phyloP scores from a whole-genome alignment of 1,140 invertebrate genomes.

The Euwallacea fornicatus region DNA sequence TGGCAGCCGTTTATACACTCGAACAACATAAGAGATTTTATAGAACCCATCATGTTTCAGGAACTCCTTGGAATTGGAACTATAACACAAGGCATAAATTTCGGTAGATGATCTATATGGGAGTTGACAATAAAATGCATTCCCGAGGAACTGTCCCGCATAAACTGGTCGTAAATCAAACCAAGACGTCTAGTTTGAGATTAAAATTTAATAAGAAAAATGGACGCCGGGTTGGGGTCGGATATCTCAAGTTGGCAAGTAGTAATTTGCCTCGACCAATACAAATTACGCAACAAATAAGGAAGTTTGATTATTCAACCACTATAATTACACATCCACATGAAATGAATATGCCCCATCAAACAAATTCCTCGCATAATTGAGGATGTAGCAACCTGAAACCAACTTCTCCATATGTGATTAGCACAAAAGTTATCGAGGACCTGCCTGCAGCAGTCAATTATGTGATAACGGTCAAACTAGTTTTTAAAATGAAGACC shows the following conservation, averaged over 20 bases:
- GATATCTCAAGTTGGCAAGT: too few species aligned
- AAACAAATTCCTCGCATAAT: background rate
- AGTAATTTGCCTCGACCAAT: too few species aligned
- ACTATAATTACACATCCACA: background rate
- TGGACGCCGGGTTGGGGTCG: too few species aligned
- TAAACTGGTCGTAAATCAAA: conserved; percentile 12
- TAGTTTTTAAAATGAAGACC: background rate
- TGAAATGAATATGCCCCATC: background rate
- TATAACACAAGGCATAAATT: conserved; percentile 11
- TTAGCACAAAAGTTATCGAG: too few species aligned
- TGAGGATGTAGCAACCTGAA: background rate
- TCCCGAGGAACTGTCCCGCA: background rate
- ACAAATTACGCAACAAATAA: too few species aligned
- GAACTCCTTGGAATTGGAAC: conserved; percentile 8
- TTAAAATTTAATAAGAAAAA: background rate
- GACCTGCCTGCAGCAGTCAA: too few species aligned
- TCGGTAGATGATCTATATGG: conserved; percentile 2
- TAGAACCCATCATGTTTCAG: conserved; percentile 7
- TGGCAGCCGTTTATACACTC: conserved; percentile 14
- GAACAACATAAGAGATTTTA: conserved; percentile 20
- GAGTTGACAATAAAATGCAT: conserved; percentile 5
- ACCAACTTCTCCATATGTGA: too few species aligned
- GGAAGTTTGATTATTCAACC: background rate
- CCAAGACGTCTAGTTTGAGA: background rate
- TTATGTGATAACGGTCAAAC: background rate